Conservation (phyloP, 2,113 vertebrate genomes). For the Syngnathus scovelli region DNA sequence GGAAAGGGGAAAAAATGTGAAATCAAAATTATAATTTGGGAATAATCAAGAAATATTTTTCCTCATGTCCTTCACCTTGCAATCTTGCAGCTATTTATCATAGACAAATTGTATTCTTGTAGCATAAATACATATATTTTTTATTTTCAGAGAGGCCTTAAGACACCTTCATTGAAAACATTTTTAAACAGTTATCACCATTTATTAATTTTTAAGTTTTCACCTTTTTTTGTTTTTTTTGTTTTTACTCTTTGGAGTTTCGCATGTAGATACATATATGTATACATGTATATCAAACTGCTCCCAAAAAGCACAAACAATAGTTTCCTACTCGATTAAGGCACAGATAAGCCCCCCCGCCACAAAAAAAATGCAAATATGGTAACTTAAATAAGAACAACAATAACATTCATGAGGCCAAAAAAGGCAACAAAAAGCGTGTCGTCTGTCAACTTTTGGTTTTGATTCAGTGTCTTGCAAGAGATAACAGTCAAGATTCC, state of each 20-base stretch:
- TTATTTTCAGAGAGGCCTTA: background rate
- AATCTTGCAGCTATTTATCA: background rate
- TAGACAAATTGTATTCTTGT: background rate
- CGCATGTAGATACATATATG: conserved; percentile 1
- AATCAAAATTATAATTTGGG: background rate
- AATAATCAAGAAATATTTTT: background rate
- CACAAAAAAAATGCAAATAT: conserved; percentile 22
- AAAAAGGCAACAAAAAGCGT: conserved; percentile 2
- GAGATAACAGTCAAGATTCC: conserved; percentile 22
- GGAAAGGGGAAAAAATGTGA: background rate
- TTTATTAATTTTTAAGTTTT: background rate
- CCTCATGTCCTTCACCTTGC: background rate
- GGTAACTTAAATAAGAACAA: conserved; percentile 14
- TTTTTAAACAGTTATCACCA: background rate
- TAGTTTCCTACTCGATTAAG: conserved; percentile 65
- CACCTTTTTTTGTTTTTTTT: background rate
- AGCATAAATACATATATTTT: background rate
- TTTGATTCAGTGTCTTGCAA: conserved; percentile 19
- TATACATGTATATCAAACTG: background rate
- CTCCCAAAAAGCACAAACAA: conserved; percentile 31
- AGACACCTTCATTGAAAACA: background rate
- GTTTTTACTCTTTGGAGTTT: conserved; percentile 16
- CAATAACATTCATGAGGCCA: conserved; percentile 3
- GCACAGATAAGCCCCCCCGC: conserved; percentile 66
- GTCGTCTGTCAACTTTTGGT: conserved; percentile 18